A percentile compares a stretch with the other conserved stretches of the same genome.
These are phyloP conservation scores for Tachystola acroxantha DNA, from an alignment of 2,888 invertebrate genomes.

Conservation along the genomic window DNA sequence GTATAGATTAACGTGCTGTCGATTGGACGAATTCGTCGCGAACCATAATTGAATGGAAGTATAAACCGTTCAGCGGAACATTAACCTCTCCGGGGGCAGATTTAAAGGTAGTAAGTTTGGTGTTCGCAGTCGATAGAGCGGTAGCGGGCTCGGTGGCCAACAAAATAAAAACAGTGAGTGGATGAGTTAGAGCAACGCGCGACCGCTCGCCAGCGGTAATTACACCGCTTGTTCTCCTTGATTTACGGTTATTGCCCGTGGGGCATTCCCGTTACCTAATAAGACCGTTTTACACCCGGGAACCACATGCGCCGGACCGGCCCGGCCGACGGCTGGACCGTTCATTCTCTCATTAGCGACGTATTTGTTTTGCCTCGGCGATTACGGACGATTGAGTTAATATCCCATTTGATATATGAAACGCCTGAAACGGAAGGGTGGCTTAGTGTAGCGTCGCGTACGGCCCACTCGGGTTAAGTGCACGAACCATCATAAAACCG, in stretches of 20 bases:
- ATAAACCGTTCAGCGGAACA: conserved; percentile 62
- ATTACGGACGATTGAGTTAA: conserved; percentile 69
- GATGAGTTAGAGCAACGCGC: conserved; percentile 74
- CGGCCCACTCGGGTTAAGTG: conserved; percentile 36
- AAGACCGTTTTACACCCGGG: conserved; percentile 75
- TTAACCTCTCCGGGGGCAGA: conserved; percentile 67
- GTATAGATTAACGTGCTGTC: no score
- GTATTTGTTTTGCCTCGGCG: conserved; percentile 65
- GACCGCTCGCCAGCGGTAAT: conserved; percentile 76
- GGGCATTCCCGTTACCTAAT: conserved; percentile 77
- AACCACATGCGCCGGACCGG: conserved; percentile 64
- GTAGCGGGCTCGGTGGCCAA: conserved; percentile 60
- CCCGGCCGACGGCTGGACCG: conserved; percentile 46
- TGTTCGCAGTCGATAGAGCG: conserved; percentile 70
- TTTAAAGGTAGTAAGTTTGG: conserved; percentile 72
- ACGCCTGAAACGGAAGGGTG: conserved; percentile 52
- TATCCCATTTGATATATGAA: conserved; percentile 64
- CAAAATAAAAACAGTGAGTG: conserved; percentile 74
- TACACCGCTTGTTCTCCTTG: conserved; percentile 79
- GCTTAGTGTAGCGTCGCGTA: conserved; percentile 32
- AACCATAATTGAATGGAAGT: conserved; percentile 65
- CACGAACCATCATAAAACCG: conserved; percentile 23
- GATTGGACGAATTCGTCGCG: no score
- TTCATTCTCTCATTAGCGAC: conserved; percentile 72
- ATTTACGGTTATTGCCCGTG: conserved; percentile 79